phyloP scores from a whole-genome alignment of 2,888 invertebrate species.

The Dastarcus helophoroides region DNA sequence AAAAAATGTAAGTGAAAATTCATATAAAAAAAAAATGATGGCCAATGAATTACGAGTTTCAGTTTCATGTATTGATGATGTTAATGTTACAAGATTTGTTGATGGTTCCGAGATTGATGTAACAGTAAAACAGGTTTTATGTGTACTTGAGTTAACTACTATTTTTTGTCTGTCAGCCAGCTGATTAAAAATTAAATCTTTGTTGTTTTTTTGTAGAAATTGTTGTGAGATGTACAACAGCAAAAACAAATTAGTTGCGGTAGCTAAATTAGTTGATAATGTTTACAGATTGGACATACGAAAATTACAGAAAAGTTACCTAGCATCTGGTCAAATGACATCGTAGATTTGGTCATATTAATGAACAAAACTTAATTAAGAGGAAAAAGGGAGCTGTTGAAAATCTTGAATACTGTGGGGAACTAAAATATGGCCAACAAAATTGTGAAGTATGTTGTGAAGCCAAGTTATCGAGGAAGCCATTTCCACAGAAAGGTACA shows the following conservation, averaged over 20 bases:
- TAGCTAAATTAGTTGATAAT: constrained; percentile 1
- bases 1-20: neutral
- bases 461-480: too few relatives aligned
- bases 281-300: neutral
- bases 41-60: constrained; percentile 1
- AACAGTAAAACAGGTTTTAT: constrained; percentile 7
- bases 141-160: constrained; percentile 9
- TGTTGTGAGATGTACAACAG: constrained; percentile 7
- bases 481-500: constrained; percentile 1
- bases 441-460: too few relatives aligned
- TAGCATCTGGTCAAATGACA: neutral
- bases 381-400: constrained; percentile 1
- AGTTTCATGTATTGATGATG: constrained; percentile 6
- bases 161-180: constrained; percentile 10
- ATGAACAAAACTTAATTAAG: neutral
- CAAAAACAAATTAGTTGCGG: constrained; percentile 1
- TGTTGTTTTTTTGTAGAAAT: neutral
- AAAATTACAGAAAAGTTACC: neutral
- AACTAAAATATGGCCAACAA: too few relatives aligned
- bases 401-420: too few relatives aligned
- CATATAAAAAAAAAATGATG: neutral
- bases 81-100: constrained; percentile 1
- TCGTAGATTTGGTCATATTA: constrained; percentile 2
- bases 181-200: constrained; percentile 5
- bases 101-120: constrained; percentile 2